phyloP scores from a whole-genome alignment of 1,140 invertebrate genomes.

The Hyphantria cunea region DNA sequence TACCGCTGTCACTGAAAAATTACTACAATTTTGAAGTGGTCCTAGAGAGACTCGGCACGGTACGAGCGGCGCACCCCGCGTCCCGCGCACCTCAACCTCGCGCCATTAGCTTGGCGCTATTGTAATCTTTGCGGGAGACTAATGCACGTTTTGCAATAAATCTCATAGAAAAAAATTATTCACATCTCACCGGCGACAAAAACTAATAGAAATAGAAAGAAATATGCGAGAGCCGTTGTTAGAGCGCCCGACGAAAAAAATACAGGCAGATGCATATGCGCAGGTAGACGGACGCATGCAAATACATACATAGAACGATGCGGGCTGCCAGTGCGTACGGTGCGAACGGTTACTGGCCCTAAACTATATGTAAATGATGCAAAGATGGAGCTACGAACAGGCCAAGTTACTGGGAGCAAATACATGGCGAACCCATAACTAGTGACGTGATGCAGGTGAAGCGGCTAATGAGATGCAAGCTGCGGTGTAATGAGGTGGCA shows the following conservation, averaged over 20 bases:
- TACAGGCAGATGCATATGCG: conserved; percentile 51
- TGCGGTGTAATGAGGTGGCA: background rate
- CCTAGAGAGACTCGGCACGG: too few relatives aligned
- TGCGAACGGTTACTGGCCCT: background rate
- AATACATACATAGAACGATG: conserved; percentile 34
- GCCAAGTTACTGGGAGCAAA: background rate
- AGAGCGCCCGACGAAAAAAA: conserved; percentile 44
- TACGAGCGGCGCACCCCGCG: background rate
- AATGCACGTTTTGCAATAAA: conserved; percentile 49
- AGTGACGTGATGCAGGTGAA: background rate
- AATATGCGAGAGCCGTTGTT: conserved; percentile 53
- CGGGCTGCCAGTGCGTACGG: background rate
- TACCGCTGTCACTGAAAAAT: too few relatives aligned
- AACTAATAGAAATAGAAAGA: conserved; percentile 53
- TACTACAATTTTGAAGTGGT: too few relatives aligned
- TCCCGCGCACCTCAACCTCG: background rate
- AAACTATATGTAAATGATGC: background rate
- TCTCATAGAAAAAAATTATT: conserved; percentile 42
- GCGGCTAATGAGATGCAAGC: background rate
- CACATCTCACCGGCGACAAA: conserved; percentile 46
- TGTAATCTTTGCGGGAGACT: conserved; percentile 8
- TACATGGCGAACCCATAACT: background rate
- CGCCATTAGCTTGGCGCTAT: background rate
- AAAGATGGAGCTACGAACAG: background rate
- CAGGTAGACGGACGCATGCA: conserved; percentile 61